Evolutionary conservation across 2,888 invertebrate species (phyloP), one percentile per base, ranked within the genome.

Genomic region (Nowickia ferox): DNA sequence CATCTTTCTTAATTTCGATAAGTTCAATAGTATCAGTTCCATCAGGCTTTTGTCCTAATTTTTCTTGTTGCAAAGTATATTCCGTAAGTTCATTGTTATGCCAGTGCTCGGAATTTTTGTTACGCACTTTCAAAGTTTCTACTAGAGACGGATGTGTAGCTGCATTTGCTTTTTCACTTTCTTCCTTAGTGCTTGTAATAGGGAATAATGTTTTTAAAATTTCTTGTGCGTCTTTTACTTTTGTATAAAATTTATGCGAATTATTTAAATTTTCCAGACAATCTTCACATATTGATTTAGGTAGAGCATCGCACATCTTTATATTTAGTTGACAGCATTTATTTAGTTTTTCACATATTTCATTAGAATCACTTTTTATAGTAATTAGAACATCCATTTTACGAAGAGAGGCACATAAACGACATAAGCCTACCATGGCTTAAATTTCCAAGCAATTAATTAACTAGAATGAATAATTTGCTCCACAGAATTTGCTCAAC

Each of bases 181-280:
- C 38, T 22, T 55, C 66, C 13, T 22, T 30, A 30, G 30, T 30
- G 6, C 6, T 40, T 46, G 5, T 15, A 0, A 1, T 48, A 9
- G 0, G 1, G 66, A 84, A 89, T 9, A 89, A 71, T 11, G 84
- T 44, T 17, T 84, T 76, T 17, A 91, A 87, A 0, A 89, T 88
- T 46, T 90, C 90, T 57, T 91, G 91, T 2, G 91, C 88, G n/a
- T 89, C 89, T 2, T 88, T 88, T 0, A 90, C 90, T 87, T 88
- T 90, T 11, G 79, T 76, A 51, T 87, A 88, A 75, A 91, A 91
- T 42, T 81, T 85, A 74, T 88, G 88, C 1, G 87, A 87, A 6
- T 30, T 63, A 81, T 90, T 88, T 42, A 91, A 81, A 17, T 53
- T 53, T 0, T 87, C 74, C 2, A 90, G n/a, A 79, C 91, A 91